Base-by-base conservation (phyloP, 2,113 vertebrate genomes). In the Callopanchax toddi region DNA sequence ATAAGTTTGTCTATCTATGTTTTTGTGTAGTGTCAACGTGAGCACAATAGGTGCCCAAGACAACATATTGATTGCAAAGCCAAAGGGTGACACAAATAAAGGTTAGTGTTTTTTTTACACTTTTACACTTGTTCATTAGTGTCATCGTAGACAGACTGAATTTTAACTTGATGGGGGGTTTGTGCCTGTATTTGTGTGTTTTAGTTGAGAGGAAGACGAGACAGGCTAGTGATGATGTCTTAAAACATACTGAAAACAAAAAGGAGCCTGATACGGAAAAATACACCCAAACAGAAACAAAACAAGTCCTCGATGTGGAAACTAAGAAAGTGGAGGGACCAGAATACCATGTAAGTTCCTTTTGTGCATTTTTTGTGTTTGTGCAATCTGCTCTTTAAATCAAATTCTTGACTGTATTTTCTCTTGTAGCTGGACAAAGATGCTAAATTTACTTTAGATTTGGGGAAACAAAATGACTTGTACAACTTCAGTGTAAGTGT, bases 401-500 rank as follows among this genome's bases (percentile, higher is more conserved):
- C 6, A 17, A 0, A 32, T 32, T 48, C 34, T 67, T 55, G 78
- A 58, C 12, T 37, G 2, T 20, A 4, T 59, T 58, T 72, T 36
- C 60, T 43, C 60, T 43, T 66, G 23, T 46, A 91, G 92, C 81
- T 79, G 57, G 32, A 11, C 25, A 82, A 53, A 3, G 29, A 4
- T 10, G 54, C 59, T 0, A 50, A 77, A 0, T 44, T 87, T 63
- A 72, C 43, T 3, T 42, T 93, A 18, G 82, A 43, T 17, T 78
- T 95, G 69, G 59, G 59, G 18, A 82, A 86, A 46, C 2, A 43
- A 0, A 78, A 83, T 0, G 74, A 69, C 53, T 76, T 83, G 25
- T 95, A 94, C 84, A 93, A 79, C 84, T 95, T 95, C 81, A 91
- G 80, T 0, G 94, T 94, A 72, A 94, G 94, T 71, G 3, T 15